A percentile compares a stretch with the other conserved stretches of the same genome.
These are phyloP conservation scores for Aricia agestis DNA, from an alignment of 1,140 invertebrate genomes.

Conservation along the genomic window DNA sequence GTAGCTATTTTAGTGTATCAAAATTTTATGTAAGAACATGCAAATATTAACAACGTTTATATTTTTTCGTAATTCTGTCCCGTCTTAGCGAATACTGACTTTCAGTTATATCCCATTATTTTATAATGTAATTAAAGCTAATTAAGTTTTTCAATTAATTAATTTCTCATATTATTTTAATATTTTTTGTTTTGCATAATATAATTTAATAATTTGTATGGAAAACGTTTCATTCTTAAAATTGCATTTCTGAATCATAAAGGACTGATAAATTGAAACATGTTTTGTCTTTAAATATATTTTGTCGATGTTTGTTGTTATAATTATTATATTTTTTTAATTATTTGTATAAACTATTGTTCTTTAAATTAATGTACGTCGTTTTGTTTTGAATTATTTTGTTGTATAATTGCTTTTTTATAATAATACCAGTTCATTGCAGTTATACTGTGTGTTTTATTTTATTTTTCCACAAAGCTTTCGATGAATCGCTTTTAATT, in stretches of 20 bases:
- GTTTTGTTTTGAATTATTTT: slow-evolving; percentile 82
- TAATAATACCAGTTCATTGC: slow-evolving; percentile 83
- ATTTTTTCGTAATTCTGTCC: slow-evolving; percentile 49
- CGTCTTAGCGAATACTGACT: slow-evolving; percentile 46
- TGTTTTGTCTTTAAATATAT: slow-evolving; percentile 75
- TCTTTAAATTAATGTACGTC: slow-evolving; percentile 83
- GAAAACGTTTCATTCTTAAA: slow-evolving; percentile 69
- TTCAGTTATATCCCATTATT: slow-evolving; percentile 51
- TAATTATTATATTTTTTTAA: slow-evolving; percentile 79
- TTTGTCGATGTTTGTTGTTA: slow-evolving; percentile 80
- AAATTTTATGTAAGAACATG: slow-evolving; percentile 62
- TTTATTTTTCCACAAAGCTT: slow-evolving; percentile 58
- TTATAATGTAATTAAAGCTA: slow-evolving; percentile 46
- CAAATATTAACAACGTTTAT: slow-evolving; percentile 64
- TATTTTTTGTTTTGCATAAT: slow-evolving; percentile 68
- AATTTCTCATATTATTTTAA: slow-evolving; percentile 40
- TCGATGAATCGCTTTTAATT: slow-evolving; percentile 35
- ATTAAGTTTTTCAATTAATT: slow-evolving; percentile 54
- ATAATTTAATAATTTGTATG: slow-evolving; percentile 51
- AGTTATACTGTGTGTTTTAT: slow-evolving; percentile 81
- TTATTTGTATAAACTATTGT: slow-evolving; percentile 81
- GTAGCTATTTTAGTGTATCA: slow-evolving; percentile 63
- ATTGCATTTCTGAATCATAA: slow-evolving; percentile 71
- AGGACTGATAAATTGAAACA: slow-evolving; percentile 72
- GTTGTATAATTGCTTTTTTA: slow-evolving; percentile 83